Evolutionary conservation across 2,113 vertebrate species (phyloP), one percentile per base, ranked within the genome.

Genomic region (Lanius ludovicianus): DNA sequence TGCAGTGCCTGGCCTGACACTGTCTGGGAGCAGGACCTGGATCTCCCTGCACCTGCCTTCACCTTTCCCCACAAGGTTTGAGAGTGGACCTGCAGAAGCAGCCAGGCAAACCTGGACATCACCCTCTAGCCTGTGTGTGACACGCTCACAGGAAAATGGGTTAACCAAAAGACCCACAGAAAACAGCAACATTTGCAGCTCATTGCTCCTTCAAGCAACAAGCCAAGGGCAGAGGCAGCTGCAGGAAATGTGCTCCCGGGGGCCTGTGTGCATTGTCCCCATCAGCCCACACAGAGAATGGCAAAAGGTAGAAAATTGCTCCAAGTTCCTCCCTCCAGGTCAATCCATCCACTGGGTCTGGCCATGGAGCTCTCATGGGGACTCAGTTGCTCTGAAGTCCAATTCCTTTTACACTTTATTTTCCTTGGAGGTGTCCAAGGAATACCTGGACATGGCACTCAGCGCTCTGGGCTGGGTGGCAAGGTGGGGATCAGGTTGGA

Each of bases 31-130:
- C 37, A 82, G 65, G n/a, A 56, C 31, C 7, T 42, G 14, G 3
- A 11, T 41, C 13, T 49, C 22, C 25, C 63, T 6, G 22, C 35
- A 71, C 73, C 73, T 68, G 4, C 0, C 33, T 49, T 60, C 17
- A 0, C 63, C 49, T 69, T 2, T 2, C 31, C 10, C 12, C 0
- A 3, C 0, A 27, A 53, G 22, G 4, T 50, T 59, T 27, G 25
- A 57, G 16, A 1, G 0, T 25, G 44, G 17, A 35, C 7, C 39
- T 15, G 44, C 57, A 68, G 77, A 59, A 84, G 31, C 62, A 81
- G n/a, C 64, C 22, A 41, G n/a, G 57, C 35, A 74, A 84, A 90
- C 42, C 46, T 12, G 41, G 23, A 39, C 27, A 33, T 44, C 31
- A 10, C 10, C 20, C 24, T 63, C 12, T 31, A 56, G 11, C 50